These are phyloP conservation scores for Hippolais icterina DNA, from an alignment of 2,113 vertebrate species.

Conservation along the genomic window DNA sequence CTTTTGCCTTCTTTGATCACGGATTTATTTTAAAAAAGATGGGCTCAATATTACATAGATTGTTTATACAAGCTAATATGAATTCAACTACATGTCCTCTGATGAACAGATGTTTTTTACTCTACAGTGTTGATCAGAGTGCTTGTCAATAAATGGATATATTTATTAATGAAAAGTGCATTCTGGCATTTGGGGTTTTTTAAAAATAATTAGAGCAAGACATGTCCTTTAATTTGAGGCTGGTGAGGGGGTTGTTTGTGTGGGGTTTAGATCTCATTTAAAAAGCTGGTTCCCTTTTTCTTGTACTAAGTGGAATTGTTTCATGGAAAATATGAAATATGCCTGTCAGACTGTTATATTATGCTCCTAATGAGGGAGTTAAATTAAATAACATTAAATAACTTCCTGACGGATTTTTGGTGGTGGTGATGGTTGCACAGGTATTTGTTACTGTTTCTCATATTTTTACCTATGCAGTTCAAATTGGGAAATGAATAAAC, in stretches of 20 bases:
- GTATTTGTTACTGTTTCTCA: neutral
- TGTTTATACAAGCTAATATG: slow-evolving; percentile 37
- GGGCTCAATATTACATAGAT: neutral
- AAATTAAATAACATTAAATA: neutral
- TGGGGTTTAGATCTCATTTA: neutral
- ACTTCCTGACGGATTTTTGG: neutral
- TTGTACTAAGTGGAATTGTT: neutral
- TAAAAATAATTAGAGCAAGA: slow-evolving; percentile 29
- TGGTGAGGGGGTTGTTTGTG: neutral
- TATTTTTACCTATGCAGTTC: neutral
- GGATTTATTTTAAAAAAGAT: neutral
- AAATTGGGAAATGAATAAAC: neutral
- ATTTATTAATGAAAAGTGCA: slow-evolving; percentile 40
- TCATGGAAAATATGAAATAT: neutral
- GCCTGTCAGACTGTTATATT: neutral
- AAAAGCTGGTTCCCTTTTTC: neutral
- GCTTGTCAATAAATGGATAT: slow-evolving; percentile 38
- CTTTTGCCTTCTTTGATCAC: neutral
- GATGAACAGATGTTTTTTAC: slow-evolving; percentile 11
- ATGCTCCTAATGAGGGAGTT: neutral
- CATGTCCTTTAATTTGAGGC: neutral
- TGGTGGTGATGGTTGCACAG: neutral
- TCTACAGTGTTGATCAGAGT: neutral
- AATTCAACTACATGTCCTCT: slow-evolving; percentile 14
- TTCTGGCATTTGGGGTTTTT: slow-evolving; percentile 34